Conservation (phyloP, 1,140 invertebrate genomes). For the Copidosoma floridanum region DNA sequence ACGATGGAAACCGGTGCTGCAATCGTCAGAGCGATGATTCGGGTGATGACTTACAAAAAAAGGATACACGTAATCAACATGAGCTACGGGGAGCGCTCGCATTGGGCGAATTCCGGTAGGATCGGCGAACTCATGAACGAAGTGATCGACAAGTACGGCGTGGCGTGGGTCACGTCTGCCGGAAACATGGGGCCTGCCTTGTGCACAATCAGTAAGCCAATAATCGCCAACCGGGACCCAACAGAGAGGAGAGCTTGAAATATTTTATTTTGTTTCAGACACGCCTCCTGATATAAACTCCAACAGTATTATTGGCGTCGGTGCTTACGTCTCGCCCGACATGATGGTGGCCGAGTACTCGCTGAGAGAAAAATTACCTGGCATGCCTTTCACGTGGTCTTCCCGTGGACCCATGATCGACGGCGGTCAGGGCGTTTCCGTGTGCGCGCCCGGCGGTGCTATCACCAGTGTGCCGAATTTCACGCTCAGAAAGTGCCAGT, state of each 20-base stretch:
- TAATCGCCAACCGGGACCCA: too few species aligned
- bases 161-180: slow-evolving; percentile 88
- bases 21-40: slow-evolving; percentile 85
- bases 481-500: slow-evolving; percentile 80
- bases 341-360: slow-evolving; percentile 98
- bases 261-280: slow-evolving; percentile 44
- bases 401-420: slow-evolving; percentile 87
- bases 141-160: slow-evolving; percentile 88
- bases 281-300: slow-evolving; percentile 87
- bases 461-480: slow-evolving; percentile 94
- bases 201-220: slow-evolving; percentile 77
- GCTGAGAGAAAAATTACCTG: slow-evolving; percentile 76
- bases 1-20: slow-evolving; percentile 97
- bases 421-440: slow-evolving; percentile 82
- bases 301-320: slow-evolving; percentile 84
- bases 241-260: too few species aligned
- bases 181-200: slow-evolving; percentile 95
- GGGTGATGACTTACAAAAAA: slow-evolving; percentile 69
- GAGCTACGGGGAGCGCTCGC: slow-evolving; percentile 94
- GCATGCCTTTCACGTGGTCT: slow-evolving; percentile 92
- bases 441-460: slow-evolving; percentile 95
- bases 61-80: slow-evolving; percentile 92
- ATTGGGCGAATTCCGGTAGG: slow-evolving; percentile 86
- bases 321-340: slow-evolving; percentile 93
- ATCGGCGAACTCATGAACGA: slow-evolving; percentile 84